phyloP scores from a whole-genome alignment of 2,797 vertebrate species.

The Iguana delicatissima region DNA sequence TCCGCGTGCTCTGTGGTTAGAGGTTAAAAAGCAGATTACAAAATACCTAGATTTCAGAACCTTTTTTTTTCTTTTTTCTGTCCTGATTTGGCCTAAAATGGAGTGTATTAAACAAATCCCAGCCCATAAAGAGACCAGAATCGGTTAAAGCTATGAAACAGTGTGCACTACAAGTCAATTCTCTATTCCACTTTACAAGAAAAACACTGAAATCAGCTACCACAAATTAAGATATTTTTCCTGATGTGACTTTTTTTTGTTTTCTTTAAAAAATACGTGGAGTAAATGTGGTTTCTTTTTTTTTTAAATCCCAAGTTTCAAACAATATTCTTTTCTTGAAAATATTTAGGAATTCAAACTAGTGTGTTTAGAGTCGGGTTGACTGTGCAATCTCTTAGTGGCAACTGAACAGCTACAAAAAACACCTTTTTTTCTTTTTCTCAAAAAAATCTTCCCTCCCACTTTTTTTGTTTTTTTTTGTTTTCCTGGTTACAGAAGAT shows the following conservation, averaged over 20 bases:
- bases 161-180: conserved; percentile 90
- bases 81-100: conserved; percentile 98
- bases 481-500: conserved; percentile 94
- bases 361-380: conserved; percentile 98
- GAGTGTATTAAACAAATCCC: conserved; percentile 93
- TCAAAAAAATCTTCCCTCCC: conserved; percentile 83
- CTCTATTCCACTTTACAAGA: conserved; percentile 89
- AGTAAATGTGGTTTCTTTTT: conserved; percentile 84
- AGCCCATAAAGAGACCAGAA: conserved; percentile 87
- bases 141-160: conserved; percentile 91
- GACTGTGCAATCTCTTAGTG: conserved; percentile 99
- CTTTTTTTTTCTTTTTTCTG: conserved; percentile 86
- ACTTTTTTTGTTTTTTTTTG: conserved; percentile 54
- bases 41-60: conserved; percentile 92
- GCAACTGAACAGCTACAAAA: conserved; percentile 98
- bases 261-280: conserved; percentile 88
- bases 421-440: conserved; percentile 84
- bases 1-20: conserved; percentile 92
- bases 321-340: conserved; percentile 90
- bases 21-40: conserved; percentile 93
- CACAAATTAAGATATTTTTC: conserved; percentile 90
- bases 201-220: conserved; percentile 93
- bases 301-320: conserved; percentile 85
- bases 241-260: conserved; percentile 90
- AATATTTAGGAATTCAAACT: conserved; percentile 91